Base-by-base conservation (phyloP, 2,797 vertebrate genomes). In the Heterohyrax brucei region DNA sequence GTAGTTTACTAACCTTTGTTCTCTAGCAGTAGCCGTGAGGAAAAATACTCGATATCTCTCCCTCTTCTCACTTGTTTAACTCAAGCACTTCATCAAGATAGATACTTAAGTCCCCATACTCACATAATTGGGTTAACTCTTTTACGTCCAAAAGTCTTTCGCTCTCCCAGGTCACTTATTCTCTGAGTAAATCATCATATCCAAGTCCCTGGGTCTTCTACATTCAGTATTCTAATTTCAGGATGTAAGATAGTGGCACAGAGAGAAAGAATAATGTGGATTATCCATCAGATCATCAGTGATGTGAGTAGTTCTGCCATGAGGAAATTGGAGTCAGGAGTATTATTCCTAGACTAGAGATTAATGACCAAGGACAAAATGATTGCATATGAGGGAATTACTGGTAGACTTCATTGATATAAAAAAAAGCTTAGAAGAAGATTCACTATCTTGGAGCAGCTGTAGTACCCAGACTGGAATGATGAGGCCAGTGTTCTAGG, bases 331-430 rank as follows among this genome's bases (percentile, higher is more conserved):
- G 30, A 80, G 82, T 44, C 56, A 18, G 24, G 24, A 61, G 39
- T 77, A 24, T 89, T 73, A n/a, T 9, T 80, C n/a, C 28, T 84
- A 22, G 0, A 73, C 33, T 33, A 89, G 19, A 53, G 72, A 46
- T 93, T 94, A 96, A 97, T 84, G 44, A 91, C 13, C 48, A 68
- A 39, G 62, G 21, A 61, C 7, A 94, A 59, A 44, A 28, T 78
- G 66, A 95, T 84, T 61, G 7, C 21, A 83, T 73, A 18, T 28
- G 2, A 91, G 44, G 22, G 19, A 91, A 82, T 87, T 80, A 26
- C 24, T 56, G 21, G 28, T 10, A 24, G 2, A 4, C n/a, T 93
- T 91, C 70, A 80, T 5, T 78, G n/a, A 94, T 83, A 39, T 73
- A 33, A 92, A 72, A 73, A 22, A 62, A 62, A 62, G 21, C 26